phyloP scores from a whole-genome alignment of 2,888 invertebrate species.

The Bhutanitis thaidina region DNA sequence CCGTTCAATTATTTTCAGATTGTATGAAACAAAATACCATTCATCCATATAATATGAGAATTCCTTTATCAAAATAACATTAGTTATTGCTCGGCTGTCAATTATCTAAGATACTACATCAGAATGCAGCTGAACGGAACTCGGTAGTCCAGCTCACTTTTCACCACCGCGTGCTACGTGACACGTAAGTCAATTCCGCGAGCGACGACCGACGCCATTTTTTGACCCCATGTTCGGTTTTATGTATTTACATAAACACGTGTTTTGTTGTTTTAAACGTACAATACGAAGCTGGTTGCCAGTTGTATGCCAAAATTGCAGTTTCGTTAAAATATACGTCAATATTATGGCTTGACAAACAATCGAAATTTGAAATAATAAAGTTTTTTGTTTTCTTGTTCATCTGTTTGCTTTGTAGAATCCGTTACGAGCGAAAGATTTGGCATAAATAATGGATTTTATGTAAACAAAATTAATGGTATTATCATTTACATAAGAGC shows the following conservation, averaged over 20 bases:
- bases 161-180: slow-evolving; percentile 18
- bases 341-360: not conserved
- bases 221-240: slow-evolving; percentile 7
- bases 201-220: slow-evolving; percentile 3
- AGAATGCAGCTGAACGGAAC: slow-evolving; percentile 19
- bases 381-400: not conserved
- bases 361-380: not conserved
- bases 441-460: too few relatives aligned
- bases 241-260: not conserved
- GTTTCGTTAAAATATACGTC: not conserved
- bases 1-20: too few relatives aligned
- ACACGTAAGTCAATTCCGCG: slow-evolving; percentile 5
- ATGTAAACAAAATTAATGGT: too few relatives aligned
- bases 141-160: slow-evolving; percentile 14
- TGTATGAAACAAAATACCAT: too few relatives aligned
- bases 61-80: too few relatives aligned
- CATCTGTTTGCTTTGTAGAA: not conserved
- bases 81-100: too few relatives aligned
- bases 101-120: slow-evolving; percentile 1
- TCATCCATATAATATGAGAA: too few relatives aligned
- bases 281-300: not conserved
- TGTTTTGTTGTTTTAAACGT: slow-evolving; percentile 2
- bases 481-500: too few relatives aligned
- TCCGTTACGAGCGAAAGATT: too few relatives aligned
- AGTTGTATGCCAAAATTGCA: not conserved